phyloP scores from a whole-genome alignment of 1,140 invertebrate genomes.

The Copidosoma floridanum region DNA sequence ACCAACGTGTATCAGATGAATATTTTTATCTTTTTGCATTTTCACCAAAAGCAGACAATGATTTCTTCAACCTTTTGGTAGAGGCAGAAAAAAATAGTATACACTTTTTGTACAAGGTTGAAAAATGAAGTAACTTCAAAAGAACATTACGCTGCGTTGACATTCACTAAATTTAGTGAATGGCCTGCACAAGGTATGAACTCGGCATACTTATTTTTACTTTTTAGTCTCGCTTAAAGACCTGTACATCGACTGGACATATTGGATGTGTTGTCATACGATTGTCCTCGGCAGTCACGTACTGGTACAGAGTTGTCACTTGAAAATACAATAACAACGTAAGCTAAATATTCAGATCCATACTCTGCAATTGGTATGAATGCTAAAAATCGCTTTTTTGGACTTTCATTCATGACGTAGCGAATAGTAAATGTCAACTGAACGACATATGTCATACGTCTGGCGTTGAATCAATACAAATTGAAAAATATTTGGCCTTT shows the following conservation, averaged over 20 bases:
- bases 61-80: neutral
- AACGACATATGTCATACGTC: constrained; percentile 29
- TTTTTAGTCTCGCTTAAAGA: constrained; percentile 23
- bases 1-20: neutral
- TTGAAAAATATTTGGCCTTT: constrained; percentile 45
- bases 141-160: neutral
- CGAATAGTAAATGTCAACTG: constrained; percentile 40
- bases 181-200: constrained; percentile 20
- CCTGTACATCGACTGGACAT: too few relatives aligned
- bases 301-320: neutral
- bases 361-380: constrained; percentile 30
- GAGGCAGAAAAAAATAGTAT: neutral
- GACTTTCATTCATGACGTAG: constrained; percentile 37
- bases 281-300: constrained; percentile 16
- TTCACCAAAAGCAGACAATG: neutral
- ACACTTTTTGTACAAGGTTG: neutral
- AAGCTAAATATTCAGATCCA: constrained; percentile 29
- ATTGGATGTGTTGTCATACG: too few relatives aligned
- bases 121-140: neutral
- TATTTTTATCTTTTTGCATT: neutral
- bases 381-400: constrained; percentile 31
- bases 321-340: constrained; percentile 17
- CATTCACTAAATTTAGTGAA: constrained; percentile 11
- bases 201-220: constrained; percentile 11
- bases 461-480: constrained; percentile 44